A percentile compares a stretch with the other conserved stretches of the same genome.
phyloP scores from a whole-genome alignment of 2,113 vertebrate genomes.

The Telmatochromis sp. region DNA sequence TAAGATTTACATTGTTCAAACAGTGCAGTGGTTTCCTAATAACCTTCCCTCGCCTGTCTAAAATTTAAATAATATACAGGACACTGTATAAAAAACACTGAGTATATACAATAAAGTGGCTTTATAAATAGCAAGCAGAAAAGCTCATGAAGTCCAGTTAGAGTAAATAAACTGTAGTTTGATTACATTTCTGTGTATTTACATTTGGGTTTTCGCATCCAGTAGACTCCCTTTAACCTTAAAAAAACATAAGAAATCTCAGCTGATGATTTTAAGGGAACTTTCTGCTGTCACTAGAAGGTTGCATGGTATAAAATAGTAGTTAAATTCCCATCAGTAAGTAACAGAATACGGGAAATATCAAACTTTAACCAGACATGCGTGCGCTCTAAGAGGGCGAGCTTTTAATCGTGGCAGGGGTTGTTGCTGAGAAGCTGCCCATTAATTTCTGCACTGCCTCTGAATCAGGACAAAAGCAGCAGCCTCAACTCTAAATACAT shows the following conservation, averaged over 20 bases:
- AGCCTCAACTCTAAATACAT: not conserved
- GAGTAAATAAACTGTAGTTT: not conserved
- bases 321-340: not conserved
- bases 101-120: not conserved
- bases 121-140: not conserved
- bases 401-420: not conserved
- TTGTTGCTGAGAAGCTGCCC: not conserved
- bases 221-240: not conserved
- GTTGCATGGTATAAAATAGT: not conserved
- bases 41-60: not conserved
- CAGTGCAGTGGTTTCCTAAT: not conserved
- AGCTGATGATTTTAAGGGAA: not conserved
- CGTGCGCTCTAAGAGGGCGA: not conserved
- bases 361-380: not conserved
- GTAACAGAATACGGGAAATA: not conserved
- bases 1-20: not conserved
- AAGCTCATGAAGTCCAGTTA: not conserved
- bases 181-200: not conserved
- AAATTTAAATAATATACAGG: not conserved
- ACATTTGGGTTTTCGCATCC: not conserved
- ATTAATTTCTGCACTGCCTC: not conserved
- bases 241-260: not conserved
- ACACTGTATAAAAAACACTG: not conserved
- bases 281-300: not conserved
- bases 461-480: not conserved